A percentile compares a stretch with the other conserved stretches of the same genome.
Evolutionary conservation across 2,113 vertebrate genomes (phyloP).

Genomic region (Mionectes macconnelli): DNA sequence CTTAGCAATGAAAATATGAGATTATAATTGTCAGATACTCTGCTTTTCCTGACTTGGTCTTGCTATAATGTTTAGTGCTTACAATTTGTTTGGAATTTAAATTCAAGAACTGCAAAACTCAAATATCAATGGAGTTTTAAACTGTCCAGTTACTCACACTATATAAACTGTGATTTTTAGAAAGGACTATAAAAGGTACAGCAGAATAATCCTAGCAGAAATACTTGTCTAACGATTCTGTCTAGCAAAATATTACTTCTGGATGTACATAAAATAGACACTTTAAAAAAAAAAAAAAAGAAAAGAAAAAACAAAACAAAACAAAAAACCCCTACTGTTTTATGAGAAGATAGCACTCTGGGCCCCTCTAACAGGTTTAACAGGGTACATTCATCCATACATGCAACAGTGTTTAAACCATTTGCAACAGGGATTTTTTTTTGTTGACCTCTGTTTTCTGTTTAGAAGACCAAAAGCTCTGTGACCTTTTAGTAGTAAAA

Average conservation of each 20-base stretch:
- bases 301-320: too few species aligned
- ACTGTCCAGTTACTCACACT: background rate
- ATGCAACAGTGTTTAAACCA: background rate
- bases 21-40: conserved; percentile 27
- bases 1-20: conserved; percentile 31
- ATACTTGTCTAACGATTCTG: background rate
- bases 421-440: background rate
- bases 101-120: background rate
- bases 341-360: background rate
- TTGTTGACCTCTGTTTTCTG: background rate
- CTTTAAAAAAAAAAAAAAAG: background rate
- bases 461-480: background rate
- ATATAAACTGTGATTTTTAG: background rate
- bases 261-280: background rate
- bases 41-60: conserved; percentile 1
- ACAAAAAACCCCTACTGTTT: too few species aligned
- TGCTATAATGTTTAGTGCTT: background rate
- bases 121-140: background rate
- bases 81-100: background rate
- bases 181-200: background rate
- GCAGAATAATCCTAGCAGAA: background rate
- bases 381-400: background rate
- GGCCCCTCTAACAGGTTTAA: background rate
- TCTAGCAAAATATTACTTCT: background rate
- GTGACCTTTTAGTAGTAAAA: background rate